Evolutionary conservation across 2,113 vertebrate genomes (phyloP).

Genomic region (Reinhardtius hippoglossoides): DNA sequence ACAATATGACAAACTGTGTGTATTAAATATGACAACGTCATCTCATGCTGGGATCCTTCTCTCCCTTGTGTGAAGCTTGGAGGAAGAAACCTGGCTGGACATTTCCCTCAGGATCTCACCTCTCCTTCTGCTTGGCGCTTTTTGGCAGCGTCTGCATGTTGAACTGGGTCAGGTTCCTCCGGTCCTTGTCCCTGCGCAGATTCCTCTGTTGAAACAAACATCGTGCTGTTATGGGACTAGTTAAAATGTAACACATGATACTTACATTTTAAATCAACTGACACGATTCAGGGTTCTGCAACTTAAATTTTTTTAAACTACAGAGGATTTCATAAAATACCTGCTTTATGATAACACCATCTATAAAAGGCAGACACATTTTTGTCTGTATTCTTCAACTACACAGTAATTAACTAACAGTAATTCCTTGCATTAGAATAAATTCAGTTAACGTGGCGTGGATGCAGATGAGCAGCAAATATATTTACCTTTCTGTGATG

Average conservation of each 20-base stretch:
- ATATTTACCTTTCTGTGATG: too few relatives aligned
- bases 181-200: constrained; percentile 96
- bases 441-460: too few relatives aligned
- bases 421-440: too few relatives aligned
- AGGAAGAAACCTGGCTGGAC: background rate
- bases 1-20: background rate
- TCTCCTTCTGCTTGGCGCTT: constrained; percentile 99
- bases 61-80: background rate
- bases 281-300: background rate
- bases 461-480: too few relatives aligned
- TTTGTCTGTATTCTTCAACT: too few relatives aligned
- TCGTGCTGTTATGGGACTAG: background rate
- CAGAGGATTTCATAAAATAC: background rate
- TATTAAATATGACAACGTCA: background rate
- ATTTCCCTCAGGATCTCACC: constrained; percentile 79
- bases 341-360: too few relatives aligned
- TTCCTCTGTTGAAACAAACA: constrained; percentile 86
- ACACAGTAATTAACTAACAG: too few relatives aligned
- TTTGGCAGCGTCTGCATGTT: constrained; percentile 98
- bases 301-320: too few relatives aligned
- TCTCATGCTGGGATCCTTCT: background rate
- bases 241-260: background rate
- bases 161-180: constrained; percentile 94
- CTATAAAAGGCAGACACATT: too few relatives aligned
- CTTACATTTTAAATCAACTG: background rate